Percentiles rank a stretch among this genome's conserved stretches.
These are phyloP conservation scores for Ctenodactylus gundi DNA, from an alignment of 2,113 vertebrate species.

Conservation along the genomic window DNA sequence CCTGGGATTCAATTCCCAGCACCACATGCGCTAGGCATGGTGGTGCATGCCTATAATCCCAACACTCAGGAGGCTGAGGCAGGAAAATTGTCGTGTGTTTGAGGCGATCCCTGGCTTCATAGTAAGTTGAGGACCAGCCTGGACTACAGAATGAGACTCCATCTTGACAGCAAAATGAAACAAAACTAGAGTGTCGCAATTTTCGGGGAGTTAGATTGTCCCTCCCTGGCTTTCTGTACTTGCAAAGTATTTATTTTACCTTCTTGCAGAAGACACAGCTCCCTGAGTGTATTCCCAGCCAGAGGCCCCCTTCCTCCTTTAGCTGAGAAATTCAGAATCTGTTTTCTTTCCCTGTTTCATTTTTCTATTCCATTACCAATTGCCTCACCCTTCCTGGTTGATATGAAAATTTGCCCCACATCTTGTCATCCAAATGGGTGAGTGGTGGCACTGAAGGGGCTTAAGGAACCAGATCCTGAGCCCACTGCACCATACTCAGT, in stretches of 20 bases:
- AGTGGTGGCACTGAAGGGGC: neutral
- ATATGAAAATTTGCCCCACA: neutral
- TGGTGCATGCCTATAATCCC: too few relatives aligned
- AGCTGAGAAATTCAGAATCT: neutral
- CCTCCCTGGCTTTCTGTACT: neutral
- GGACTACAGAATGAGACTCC: too few relatives aligned
- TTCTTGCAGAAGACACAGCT: neutral
- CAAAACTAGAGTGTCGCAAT: too few relatives aligned
- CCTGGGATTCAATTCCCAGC: too few relatives aligned
- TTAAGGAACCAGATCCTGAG: neutral
- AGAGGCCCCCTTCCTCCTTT: neutral
- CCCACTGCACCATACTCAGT: neutral
- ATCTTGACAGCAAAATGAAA: too few relatives aligned
- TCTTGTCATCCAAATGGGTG: too few relatives aligned
- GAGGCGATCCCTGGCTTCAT: too few relatives aligned
- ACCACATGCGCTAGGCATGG: too few relatives aligned
- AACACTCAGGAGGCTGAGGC: too few relatives aligned
- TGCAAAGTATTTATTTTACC: neutral
- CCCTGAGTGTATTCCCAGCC: rapidly evolving
- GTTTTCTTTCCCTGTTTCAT: neutral
- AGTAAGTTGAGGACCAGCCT: too few relatives aligned
- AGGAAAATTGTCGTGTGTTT: too few relatives aligned
- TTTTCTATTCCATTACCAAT: rapidly evolving
- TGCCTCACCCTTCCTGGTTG: neutral
- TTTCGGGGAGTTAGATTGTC: neutral